Conservation (phyloP, 1,140 invertebrate genomes). For the Copidosoma floridanum region DNA sequence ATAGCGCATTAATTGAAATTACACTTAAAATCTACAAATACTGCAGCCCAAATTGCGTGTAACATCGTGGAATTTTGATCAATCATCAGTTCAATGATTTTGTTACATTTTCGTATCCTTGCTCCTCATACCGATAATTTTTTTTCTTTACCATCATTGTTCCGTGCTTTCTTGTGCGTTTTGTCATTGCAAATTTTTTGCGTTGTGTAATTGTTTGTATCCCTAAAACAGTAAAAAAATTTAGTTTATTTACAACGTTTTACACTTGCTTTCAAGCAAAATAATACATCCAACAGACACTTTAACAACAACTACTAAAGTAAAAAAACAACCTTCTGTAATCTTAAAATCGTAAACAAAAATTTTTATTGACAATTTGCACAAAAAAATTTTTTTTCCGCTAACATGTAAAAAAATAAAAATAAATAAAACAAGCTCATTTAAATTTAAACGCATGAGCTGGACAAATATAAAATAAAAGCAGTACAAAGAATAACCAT, state of each 20-base stretch:
- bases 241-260: background rate
- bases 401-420: too few species aligned
- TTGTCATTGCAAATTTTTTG: slow-evolving; percentile 23
- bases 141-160: slow-evolving; percentile 4
- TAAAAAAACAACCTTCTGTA: background rate
- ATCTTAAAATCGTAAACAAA: too few species aligned
- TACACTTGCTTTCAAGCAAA: too few species aligned
- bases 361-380: too few species aligned
- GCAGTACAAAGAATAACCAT: too few species aligned
- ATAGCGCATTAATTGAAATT: too few species aligned
- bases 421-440: too few species aligned
- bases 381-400: too few species aligned
- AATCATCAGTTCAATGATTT: too few species aligned
- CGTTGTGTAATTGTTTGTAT: slow-evolving; percentile 18
- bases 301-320: too few species aligned
- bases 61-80: background rate
- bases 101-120: background rate
- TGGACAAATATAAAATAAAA: background rate
- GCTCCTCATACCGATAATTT: background rate
- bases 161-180: background rate
- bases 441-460: background rate
- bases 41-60: background rate
- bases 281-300: too few species aligned
- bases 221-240: slow-evolving; percentile 17
- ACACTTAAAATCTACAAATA: slow-evolving; percentile 9